Conservation (phyloP, 2,113 vertebrate species). For the Poicephalus gulielmi region DNA sequence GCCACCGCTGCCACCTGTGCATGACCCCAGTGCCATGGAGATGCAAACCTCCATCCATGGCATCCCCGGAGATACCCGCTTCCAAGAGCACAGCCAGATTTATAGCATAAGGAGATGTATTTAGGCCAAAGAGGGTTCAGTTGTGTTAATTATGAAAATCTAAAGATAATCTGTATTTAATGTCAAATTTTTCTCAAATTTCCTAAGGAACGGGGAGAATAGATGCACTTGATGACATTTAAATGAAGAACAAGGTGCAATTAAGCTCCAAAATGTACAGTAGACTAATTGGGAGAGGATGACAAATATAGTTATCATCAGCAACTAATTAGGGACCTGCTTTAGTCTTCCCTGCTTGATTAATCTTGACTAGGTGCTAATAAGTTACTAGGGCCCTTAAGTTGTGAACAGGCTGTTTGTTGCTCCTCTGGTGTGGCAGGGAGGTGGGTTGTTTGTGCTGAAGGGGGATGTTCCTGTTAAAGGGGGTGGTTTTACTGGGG, state of each 20-base stretch:
- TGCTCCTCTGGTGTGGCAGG: neutral
- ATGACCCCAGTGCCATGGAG: neutral
- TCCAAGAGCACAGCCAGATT: slow-evolving; percentile 44
- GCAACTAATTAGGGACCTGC: slow-evolving; percentile 80
- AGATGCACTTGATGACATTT: slow-evolving; percentile 75
- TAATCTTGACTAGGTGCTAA: slow-evolving; percentile 79
- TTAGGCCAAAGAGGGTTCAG: slow-evolving; percentile 71
- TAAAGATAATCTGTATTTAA: slow-evolving; percentile 84
- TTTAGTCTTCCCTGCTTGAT: slow-evolving; percentile 77
- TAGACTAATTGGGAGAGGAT: slow-evolving; percentile 81
- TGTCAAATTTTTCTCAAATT: slow-evolving; percentile 79
- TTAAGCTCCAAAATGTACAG: slow-evolving; percentile 80
- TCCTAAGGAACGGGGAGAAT: slow-evolving; percentile 71
- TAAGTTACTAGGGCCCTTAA: slow-evolving; percentile 61
- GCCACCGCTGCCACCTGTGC: neutral
- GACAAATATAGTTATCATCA: slow-evolving; percentile 85
- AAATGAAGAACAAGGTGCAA: slow-evolving; percentile 82
- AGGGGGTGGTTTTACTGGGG: neutral
- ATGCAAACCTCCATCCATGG: neutral
- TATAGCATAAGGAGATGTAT: slow-evolving; percentile 67
- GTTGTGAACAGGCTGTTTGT: slow-evolving; percentile 5
- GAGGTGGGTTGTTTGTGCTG: neutral
- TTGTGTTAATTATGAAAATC: slow-evolving; percentile 82
- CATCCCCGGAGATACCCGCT: neutral
- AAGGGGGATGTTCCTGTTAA: accelerated